Conservation (phyloP, 2,797 vertebrate species). For the Periophthalmus magnuspinnatus region DNA sequence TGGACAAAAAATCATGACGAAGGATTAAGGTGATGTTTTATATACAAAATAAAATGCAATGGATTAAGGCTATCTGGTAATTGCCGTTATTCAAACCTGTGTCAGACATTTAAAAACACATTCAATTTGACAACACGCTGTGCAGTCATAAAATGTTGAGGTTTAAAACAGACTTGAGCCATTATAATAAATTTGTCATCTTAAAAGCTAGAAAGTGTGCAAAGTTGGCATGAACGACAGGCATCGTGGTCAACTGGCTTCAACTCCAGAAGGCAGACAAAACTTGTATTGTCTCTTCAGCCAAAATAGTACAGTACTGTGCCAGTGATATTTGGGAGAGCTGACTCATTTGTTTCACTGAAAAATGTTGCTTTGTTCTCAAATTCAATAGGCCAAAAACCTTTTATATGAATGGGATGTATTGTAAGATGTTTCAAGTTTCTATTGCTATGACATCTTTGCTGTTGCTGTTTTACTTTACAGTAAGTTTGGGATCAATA, state of each 20-base stretch:
- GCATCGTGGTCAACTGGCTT: background rate
- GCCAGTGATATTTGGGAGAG: background rate
- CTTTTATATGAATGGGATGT: no score
- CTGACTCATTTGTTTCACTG: background rate
- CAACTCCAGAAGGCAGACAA: slow-evolving; percentile 1
- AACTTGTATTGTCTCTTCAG: background rate
- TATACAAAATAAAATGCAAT: background rate
- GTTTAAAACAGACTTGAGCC: background rate
- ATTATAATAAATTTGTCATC: background rate
- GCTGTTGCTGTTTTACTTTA: no score
- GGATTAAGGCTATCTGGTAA: no score
- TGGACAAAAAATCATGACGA: slow-evolving; percentile 3
- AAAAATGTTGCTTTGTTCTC: background rate
- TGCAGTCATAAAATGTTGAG: background rate
- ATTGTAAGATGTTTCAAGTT: no score
- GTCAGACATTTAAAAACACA: background rate
- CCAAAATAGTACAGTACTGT: background rate
- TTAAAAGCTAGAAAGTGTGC: background rate
- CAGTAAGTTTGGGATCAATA: no score
- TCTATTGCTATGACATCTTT: no score
- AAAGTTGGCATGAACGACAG: background rate
- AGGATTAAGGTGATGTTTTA: background rate
- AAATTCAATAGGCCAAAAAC: background rate
- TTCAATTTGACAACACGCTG: background rate
- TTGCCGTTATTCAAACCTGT: background rate